Percentiles rank a stretch among this genome's conserved stretches.
These are phyloP conservation scores for Ischnus inquisitorius DNA, from an alignment of 2,888 invertebrate genomes.

Conservation along the genomic window DNA sequence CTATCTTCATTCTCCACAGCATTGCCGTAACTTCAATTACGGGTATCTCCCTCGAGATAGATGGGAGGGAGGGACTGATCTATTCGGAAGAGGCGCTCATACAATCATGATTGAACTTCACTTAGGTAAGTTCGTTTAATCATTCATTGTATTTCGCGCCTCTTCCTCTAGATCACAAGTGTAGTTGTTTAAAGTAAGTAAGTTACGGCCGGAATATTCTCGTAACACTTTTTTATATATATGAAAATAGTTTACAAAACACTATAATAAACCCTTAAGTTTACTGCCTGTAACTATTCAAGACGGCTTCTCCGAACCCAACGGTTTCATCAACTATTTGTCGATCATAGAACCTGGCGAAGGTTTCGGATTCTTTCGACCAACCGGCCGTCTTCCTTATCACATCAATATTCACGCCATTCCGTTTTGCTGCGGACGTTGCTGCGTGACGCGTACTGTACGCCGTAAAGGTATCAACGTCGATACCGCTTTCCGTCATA, in stretches of 20 bases:
- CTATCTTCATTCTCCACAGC: slow-evolving; percentile 25
- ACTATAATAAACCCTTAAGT: not conserved
- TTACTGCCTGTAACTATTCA: not conserved
- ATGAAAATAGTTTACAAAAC: not conserved
- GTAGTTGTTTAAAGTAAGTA: slow-evolving; percentile 47
- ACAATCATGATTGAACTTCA: slow-evolving; percentile 48
- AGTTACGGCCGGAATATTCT: slow-evolving; percentile 19
- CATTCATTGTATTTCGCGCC: slow-evolving; percentile 34
- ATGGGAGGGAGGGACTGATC: slow-evolving; percentile 32
- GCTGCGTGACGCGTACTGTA: slow-evolving; percentile 68
- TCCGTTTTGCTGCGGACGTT: slow-evolving; percentile 57
- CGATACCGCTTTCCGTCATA: slow-evolving; percentile 34
- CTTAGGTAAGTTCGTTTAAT: slow-evolving; percentile 49
- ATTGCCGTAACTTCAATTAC: not conserved
- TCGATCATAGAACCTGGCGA: slow-evolving; percentile 56
- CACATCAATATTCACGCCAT: slow-evolving; percentile 54
- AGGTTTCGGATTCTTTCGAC: slow-evolving; percentile 54
- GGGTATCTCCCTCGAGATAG: not conserved
- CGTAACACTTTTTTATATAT: not conserved
- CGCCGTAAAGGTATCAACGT: slow-evolving; percentile 47
- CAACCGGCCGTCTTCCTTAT: slow-evolving; percentile 65
- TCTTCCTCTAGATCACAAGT: not conserved
- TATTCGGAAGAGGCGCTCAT: slow-evolving; percentile 48
- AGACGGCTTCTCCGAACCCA: slow-evolving; percentile 11
- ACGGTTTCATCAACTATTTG: not conserved